Evolutionary conservation across 2,888 invertebrate genomes (phyloP).

Genomic region (Cactoblastis cactorum): DNA sequence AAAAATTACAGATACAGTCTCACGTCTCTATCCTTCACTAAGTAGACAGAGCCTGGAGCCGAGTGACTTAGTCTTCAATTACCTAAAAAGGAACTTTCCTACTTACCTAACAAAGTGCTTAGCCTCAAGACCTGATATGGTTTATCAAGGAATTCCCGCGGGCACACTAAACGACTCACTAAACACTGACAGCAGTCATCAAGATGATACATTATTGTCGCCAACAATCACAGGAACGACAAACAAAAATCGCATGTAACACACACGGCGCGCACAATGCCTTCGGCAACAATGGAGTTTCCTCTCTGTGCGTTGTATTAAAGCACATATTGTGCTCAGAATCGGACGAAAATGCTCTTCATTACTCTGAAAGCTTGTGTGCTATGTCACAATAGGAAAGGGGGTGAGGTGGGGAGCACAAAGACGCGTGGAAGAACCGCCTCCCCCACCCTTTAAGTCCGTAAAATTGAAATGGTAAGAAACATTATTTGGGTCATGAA

Average conservation of each 20-base stretch:
- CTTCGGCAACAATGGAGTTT: slow-evolving; percentile 62
- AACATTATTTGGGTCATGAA: slow-evolving; percentile 77
- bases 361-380: slow-evolving; percentile 80
- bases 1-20: no score
- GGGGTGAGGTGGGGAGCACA: slow-evolving; percentile 48
- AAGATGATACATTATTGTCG: slow-evolving; percentile 40
- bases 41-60: no score
- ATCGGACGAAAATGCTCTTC: slow-evolving; percentile 81
- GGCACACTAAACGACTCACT: slow-evolving; percentile 1
- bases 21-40: no score
- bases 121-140: no score
- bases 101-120: no score
- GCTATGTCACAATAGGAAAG: slow-evolving; percentile 72
- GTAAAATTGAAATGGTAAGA: slow-evolving; percentile 79
- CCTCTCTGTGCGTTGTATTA: slow-evolving; percentile 75
- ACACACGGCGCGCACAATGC: slow-evolving; percentile 70
- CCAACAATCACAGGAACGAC: slow-evolving; percentile 67
- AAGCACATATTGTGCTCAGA: slow-evolving; percentile 70
- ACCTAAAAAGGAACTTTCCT: no score
- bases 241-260: slow-evolving; percentile 56
- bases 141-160: not conserved
- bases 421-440: slow-evolving; percentile 67
- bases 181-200: slow-evolving; percentile 23
- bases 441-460: slow-evolving; percentile 69
- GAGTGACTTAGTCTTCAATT: no score